Evolutionary conservation across 2,113 vertebrate genomes (phyloP).

Genomic region (Aphelocoma coerulescens): DNA sequence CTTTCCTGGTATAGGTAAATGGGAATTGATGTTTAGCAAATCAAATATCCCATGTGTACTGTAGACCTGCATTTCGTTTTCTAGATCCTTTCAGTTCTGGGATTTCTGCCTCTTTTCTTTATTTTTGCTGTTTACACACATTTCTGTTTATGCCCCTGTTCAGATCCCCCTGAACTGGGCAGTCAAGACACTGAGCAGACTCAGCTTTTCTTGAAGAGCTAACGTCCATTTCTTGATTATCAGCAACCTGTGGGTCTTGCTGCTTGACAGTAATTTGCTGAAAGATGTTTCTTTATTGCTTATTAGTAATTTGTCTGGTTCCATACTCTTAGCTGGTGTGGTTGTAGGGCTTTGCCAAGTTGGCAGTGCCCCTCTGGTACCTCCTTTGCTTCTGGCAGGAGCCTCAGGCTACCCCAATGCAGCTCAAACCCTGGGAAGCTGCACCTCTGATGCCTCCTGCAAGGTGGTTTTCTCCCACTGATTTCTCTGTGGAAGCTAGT

Average conservation of each 20-base stretch:
- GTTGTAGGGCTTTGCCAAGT: background rate
- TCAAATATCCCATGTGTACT: background rate
- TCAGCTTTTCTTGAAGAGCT: background rate
- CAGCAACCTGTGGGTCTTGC: background rate
- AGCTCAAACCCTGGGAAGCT: fast-evolving
- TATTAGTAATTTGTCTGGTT: background rate
- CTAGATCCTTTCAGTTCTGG: background rate
- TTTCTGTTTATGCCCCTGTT: background rate
- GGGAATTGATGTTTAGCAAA: background rate
- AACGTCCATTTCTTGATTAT: background rate
- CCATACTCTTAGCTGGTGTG: background rate
- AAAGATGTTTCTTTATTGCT: background rate
- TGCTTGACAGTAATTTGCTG: background rate
- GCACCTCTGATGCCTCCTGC: background rate
- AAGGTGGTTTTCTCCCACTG: background rate
- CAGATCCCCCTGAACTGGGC: background rate
- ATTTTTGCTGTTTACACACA: background rate
- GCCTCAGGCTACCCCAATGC: background rate
- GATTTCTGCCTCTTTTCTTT: background rate
- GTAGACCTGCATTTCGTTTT: background rate
- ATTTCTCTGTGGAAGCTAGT: background rate
- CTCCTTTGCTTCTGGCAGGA: background rate
- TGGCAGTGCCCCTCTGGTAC: background rate
- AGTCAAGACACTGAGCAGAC: background rate
- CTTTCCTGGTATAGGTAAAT: background rate